Base-by-base conservation (phyloP, 1,140 invertebrate genomes). In the Heliconius nattereri region DNA sequence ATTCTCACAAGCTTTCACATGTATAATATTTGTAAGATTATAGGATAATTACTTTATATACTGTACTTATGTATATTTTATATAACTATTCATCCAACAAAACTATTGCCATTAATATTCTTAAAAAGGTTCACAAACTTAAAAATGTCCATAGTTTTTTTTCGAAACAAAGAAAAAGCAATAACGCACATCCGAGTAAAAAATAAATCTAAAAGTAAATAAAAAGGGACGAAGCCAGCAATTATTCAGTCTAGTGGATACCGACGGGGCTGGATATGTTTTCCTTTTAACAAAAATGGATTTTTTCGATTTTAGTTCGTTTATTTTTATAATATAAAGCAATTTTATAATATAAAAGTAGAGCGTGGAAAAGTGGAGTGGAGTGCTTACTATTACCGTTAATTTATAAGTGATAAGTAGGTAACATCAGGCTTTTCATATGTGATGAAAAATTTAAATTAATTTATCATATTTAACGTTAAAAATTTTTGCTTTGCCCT, bases 241-340 rank as follows among this genome's bases (percentile, higher is more conserved):
- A 85, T 87, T 85, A 85, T 85, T 87, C 81, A 83, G 86, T 86
- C 83, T 85, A 77, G 72, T 78, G 79, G 76, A 60, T 81, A 80
- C 81, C 83, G 84, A 78, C 86, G 81, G 77, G 76, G 76, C 29
- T 77, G 75, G 82, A 81, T 81, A 81, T 78, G 78, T 81, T 78
- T 84, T 76, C 57, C 40, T 76, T 75, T 83, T 75, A 72, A 73
- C 76, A 71, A 80, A 82, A 83, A 75, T 78, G 79, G 60, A 29
- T 66, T 13, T 66, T 29, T 66, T 66, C 60, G 60, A 66, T 66
- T 66, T 45, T 66, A 66, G 26, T 29, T 66, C 6, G 11, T 16
- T 29, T 57, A 54, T 54, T 54, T 49, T 75, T 26, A 72, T 75
- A 71, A 35, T 71, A 26, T 71, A 29, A 32, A 71, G 19, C 20